Conservation (phyloP, 2,797 vertebrate genomes). For the Taenioides sp. region DNA sequence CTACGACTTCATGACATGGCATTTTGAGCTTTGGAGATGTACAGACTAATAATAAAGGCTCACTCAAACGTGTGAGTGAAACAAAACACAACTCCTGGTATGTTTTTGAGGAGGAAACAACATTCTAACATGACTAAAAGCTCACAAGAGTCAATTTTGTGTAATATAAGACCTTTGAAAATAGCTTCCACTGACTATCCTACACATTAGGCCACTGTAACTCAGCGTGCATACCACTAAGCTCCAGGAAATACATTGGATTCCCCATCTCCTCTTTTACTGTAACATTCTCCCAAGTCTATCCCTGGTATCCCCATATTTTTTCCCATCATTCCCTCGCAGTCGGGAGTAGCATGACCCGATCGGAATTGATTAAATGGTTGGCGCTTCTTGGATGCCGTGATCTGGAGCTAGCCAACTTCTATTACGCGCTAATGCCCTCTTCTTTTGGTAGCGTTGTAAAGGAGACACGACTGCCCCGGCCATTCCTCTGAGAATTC, state of each 20-base stretch:
- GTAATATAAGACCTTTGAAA: no score
- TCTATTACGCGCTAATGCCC: slow-evolving; percentile 62
- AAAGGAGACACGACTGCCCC: slow-evolving; percentile 37
- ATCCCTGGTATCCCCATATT: not conserved
- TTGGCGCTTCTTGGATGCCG: slow-evolving; percentile 54
- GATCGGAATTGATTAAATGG: slow-evolving; percentile 69
- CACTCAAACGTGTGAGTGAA: no score
- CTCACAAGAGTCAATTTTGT: no score
- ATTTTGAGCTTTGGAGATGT: no score
- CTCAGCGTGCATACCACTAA: not conserved
- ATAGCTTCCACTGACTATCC: no score
- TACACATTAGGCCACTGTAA: no score
- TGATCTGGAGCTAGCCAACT: slow-evolving; percentile 55
- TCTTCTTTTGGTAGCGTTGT: slow-evolving; percentile 34
- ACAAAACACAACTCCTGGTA: no score
- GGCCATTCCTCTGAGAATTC: slow-evolving; percentile 51
- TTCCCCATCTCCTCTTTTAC: not conserved
- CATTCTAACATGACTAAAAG: no score
- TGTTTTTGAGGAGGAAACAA: no score
- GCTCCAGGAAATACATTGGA: slow-evolving; percentile 17
- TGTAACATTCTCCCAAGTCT: slow-evolving; percentile 30
- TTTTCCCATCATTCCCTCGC: slow-evolving; percentile 9
- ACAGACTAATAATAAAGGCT: no score
- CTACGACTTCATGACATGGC: no score
- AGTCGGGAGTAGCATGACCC: slow-evolving; percentile 36